Base-by-base conservation (phyloP, 1,140 invertebrate genomes). In the Drosophila nasuta region DNA sequence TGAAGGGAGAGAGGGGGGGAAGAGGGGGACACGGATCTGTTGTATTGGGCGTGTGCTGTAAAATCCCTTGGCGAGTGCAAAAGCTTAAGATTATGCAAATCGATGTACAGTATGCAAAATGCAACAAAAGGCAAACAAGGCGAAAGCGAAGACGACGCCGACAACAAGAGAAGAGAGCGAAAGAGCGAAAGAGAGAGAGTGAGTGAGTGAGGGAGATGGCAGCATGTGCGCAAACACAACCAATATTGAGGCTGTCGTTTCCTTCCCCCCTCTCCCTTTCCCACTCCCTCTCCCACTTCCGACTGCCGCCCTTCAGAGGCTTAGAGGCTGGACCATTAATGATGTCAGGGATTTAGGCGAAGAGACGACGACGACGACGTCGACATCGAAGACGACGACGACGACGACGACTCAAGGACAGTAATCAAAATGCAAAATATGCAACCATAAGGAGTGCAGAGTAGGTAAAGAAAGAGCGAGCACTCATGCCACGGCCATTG, bases 11-110 rank as follows among this genome's bases (percentile, higher is more conserved):
- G 48, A 11, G 25, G 11, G 30, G 8, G 10, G 5, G 25, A 25
- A 0, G 49, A 51, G 20, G 20, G 20, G 20, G 20, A 25, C 3
- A 25, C 3, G 48, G 49, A n/a, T 20, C 7, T 30, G 45, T 51
- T 17, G 13, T 45, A 35, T 51, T 25, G 65, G 52, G 57, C 56
- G 49, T 80, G 67, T 75, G 41, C 30, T 48, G 52, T 48, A 46
- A 65, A 77, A 64, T 85, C 75, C 78, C 67, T 45, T 35, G 77
- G 82, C 71, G 71, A 86, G 82, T 86, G 82, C 78, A 86, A 69
- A 86, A 79, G 77, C 77, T 86, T 86, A 79, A 81, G 82, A 86
- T 86, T 86, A 86, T 86, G 82, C 82, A 86, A 86, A 86, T 86
- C 78, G 64, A 79, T 75, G 75, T 79, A 86, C 75, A 81, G 82